phyloP scores from a whole-genome alignment of 2,888 invertebrate species.

The Cephalotes varians region DNA sequence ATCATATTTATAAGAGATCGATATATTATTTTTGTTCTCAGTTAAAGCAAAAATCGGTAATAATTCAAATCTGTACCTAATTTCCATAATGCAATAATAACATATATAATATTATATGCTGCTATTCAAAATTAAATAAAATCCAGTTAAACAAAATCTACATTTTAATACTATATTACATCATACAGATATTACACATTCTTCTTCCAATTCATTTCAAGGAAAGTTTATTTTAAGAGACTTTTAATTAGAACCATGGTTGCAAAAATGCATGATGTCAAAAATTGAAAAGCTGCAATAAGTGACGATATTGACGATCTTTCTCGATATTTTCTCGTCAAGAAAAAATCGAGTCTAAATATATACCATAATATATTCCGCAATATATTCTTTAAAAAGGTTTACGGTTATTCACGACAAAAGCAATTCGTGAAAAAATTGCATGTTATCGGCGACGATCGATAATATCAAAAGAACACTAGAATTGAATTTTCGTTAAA shows the following conservation, averaged over 20 bases:
- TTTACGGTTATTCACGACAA: not conserved
- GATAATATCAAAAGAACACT: constrained; percentile 45
- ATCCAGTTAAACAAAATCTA: not conserved
- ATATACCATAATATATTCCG: not conserved
- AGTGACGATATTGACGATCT: not conserved
- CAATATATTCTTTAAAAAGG: not conserved
- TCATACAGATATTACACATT: not conserved
- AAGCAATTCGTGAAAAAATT: constrained; percentile 15
- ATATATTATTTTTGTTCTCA: not conserved
- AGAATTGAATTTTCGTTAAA: constrained; percentile 17
- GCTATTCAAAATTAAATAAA: too few species aligned
- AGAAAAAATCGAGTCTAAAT: not conserved
- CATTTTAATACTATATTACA: not conserved
- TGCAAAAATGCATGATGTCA: not conserved
- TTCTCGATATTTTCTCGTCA: not conserved
- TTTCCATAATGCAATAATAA: too few species aligned
- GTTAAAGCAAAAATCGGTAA: not conserved
- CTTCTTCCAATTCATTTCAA: not conserved
- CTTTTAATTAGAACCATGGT: not conserved
- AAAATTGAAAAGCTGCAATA: not conserved
- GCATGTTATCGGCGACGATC: constrained; percentile 16
- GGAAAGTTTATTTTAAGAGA: not conserved
- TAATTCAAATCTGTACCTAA: not conserved
- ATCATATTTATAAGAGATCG: not conserved
- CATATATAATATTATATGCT: not conserved